Conservation (phyloP, 2,797 vertebrate genomes). For the Anguilla anguilla region DNA sequence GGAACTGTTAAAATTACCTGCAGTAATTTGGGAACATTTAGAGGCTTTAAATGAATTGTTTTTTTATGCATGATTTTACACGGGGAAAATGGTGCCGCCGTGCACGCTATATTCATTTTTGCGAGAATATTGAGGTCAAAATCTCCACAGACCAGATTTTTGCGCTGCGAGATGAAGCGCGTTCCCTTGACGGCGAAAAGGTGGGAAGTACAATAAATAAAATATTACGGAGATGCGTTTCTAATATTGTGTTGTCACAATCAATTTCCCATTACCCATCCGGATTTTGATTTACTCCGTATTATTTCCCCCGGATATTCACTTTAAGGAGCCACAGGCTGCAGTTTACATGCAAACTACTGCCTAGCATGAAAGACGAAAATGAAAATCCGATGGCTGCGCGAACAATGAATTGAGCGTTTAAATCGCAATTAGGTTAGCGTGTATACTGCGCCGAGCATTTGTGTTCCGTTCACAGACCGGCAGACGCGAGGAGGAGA, state of each 20-base stretch:
- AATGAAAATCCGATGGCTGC: constrained; percentile 90
- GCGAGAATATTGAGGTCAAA: constrained; percentile 92
- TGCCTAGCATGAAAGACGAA: constrained; percentile 78
- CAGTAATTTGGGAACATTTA: constrained; percentile 93
- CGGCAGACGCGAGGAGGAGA: constrained; percentile 78
- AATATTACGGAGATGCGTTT: constrained; percentile 95
- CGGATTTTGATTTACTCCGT: constrained; percentile 91
- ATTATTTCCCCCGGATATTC: constrained; percentile 92
- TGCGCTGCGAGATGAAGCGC: constrained; percentile 90
- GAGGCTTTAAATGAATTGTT: constrained; percentile 94
- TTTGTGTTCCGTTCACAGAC: constrained; percentile 80
- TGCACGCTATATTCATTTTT: constrained; percentile 89
- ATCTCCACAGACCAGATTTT: constrained; percentile 89
- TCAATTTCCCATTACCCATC: constrained; percentile 95
- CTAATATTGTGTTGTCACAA: constrained; percentile 97
- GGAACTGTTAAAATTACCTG: constrained; percentile 88
- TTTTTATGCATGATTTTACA: constrained; percentile 91
- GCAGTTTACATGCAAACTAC: constrained; percentile 92
- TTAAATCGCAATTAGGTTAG: constrained; percentile 95
- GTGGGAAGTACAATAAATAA: constrained; percentile 95
- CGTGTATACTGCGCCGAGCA: constrained; percentile 85
- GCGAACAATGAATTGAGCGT: constrained; percentile 87
- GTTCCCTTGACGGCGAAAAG: constrained; percentile 89
- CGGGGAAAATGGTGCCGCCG: constrained; percentile 81
- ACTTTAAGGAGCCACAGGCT: constrained; percentile 89